Evolutionary conservation across 2,888 invertebrate species (phyloP).

Genomic region (Eristalis pertinax): DNA sequence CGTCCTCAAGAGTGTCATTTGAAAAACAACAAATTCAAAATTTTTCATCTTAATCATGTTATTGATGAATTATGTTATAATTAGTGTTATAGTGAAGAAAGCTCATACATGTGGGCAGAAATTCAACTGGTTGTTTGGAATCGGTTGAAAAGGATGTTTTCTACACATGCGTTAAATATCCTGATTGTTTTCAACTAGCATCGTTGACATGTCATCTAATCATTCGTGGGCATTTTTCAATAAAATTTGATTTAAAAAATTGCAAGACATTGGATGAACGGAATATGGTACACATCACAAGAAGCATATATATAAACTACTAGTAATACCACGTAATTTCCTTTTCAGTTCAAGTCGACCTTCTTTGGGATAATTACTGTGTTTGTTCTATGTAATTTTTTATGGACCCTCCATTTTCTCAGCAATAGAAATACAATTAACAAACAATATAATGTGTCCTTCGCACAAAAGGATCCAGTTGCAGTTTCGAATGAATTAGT

Average conservation of each 20-base stretch:
- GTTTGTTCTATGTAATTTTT: constrained; percentile 63
- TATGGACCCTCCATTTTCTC: constrained; percentile 63
- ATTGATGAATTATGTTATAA: too few species aligned
- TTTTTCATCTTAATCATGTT: too few species aligned
- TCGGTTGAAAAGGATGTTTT: background rate
- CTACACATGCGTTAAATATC: background rate
- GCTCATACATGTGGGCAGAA: background rate
- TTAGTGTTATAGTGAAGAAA: background rate
- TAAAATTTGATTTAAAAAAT: background rate
- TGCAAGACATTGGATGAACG: constrained; percentile 37
- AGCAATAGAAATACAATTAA: constrained; percentile 20
- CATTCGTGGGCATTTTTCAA: background rate
- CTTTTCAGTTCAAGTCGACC: constrained; percentile 56
- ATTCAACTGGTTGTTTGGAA: background rate
- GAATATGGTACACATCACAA: constrained; percentile 52
- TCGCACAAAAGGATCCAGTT: constrained; percentile 10
- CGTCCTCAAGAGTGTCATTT: too few species aligned
- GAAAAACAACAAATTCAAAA: too few species aligned
- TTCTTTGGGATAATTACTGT: constrained; percentile 65
- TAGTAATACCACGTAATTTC: background rate
- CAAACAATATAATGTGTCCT: constrained; percentile 37
- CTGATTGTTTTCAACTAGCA: background rate
- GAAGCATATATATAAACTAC: background rate
- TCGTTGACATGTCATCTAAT: constrained; percentile 1
- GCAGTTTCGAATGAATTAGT: constrained; percentile 27